Conservation (phyloP, 1,140 invertebrate species). For the Varroa destructor region DNA sequence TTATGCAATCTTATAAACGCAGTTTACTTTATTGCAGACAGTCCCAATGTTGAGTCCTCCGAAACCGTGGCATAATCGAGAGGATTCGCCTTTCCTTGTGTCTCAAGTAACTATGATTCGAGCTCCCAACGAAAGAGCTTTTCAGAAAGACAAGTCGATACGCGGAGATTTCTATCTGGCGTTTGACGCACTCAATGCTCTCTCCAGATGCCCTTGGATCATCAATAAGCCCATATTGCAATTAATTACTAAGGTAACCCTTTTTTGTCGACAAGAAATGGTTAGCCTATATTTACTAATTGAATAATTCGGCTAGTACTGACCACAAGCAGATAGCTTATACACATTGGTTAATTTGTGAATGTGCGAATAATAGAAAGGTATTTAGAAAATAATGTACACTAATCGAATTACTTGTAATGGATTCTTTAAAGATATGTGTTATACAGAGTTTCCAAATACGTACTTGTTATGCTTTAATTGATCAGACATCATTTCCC, state of each 20-base stretch:
- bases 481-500: too few relatives aligned
- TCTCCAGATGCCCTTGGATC: conserved; percentile 75
- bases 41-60: conserved; percentile 46
- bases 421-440: too few relatives aligned
- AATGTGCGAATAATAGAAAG: too few relatives aligned
- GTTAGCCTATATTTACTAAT: too few relatives aligned
- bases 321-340: too few relatives aligned
- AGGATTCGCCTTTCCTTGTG: conserved; percentile 22
- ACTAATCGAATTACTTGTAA: too few relatives aligned
- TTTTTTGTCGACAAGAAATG: too few relatives aligned
- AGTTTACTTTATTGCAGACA: conserved; percentile 56
- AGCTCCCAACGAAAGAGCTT: conserved; percentile 43
- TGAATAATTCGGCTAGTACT: too few relatives aligned
- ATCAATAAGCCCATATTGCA: conserved; percentile 57
- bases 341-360: too few relatives aligned
- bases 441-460: too few relatives aligned
- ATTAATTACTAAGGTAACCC: conserved; percentile 30
- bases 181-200: conserved; percentile 77
- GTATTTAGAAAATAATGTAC: too few relatives aligned
- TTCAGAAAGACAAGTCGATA: conserved; percentile 49
- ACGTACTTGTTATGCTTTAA: too few relatives aligned
- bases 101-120: conserved; percentile 38
- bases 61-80: neutral
- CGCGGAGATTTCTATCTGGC: conserved; percentile 58
- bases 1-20: conserved; percentile 32